Conservation (phyloP, 2,113 vertebrate species). For the Quiscalus mexicanus region DNA sequence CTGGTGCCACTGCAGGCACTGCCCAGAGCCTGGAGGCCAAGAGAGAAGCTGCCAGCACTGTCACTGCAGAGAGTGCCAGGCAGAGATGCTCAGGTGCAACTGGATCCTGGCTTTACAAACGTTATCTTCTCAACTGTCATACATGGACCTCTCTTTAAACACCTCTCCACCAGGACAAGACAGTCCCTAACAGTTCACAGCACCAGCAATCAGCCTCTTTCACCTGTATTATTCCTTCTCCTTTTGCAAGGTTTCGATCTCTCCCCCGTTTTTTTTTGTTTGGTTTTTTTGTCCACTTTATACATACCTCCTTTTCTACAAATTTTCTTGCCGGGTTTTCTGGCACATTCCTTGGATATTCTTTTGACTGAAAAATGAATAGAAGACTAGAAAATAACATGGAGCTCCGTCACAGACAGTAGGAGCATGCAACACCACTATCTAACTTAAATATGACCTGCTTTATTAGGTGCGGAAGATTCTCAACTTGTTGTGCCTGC, state of each 20-base stretch:
- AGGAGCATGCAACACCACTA: constrained; percentile 92
- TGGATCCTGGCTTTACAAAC: constrained; percentile 24
- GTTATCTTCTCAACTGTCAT: constrained; percentile 66
- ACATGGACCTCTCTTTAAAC: constrained; percentile 24
- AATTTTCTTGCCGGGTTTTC: constrained; percentile 99
- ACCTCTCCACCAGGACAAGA: constrained; percentile 47
- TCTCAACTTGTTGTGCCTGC: constrained; percentile 84
- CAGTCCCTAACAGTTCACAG: constrained; percentile 64
- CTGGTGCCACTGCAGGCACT: not conserved
- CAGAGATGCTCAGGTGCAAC: constrained; percentile 71
- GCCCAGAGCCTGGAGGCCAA: not conserved
- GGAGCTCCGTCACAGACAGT: constrained; percentile 92
- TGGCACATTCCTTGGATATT: constrained; percentile 99
- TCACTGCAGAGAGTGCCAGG: constrained; percentile 63
- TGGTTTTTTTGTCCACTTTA: constrained; percentile 74
- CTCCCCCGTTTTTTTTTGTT: constrained; percentile 38
- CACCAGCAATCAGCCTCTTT: constrained; percentile 60
- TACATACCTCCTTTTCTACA: constrained; percentile 99
- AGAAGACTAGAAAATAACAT: constrained; percentile 99
- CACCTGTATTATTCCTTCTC: constrained; percentile 40
- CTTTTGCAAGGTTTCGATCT: constrained; percentile 46
- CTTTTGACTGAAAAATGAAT: constrained; percentile 99
- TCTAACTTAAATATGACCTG: constrained; percentile 80
- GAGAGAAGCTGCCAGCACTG: constrained; percentile 64
- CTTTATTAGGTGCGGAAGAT: constrained; percentile 76